Base-by-base conservation (phyloP, 2,797 vertebrate genomes). In the Epinephelus malabaricus region DNA sequence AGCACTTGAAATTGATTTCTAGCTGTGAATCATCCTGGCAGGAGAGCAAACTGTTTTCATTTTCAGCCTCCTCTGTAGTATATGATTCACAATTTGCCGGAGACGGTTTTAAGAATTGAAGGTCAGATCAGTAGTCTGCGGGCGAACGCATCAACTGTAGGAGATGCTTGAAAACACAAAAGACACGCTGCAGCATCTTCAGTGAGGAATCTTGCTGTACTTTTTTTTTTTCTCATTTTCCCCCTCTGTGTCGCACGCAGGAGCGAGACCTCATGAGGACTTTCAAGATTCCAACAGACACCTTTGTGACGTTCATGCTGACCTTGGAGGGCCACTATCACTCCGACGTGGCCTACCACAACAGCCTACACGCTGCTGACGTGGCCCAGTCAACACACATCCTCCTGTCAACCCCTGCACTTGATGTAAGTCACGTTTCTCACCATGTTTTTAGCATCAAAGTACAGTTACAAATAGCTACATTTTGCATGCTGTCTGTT, bases 301-400 rank as follows among this genome's bases (percentile, higher is more conserved):
- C 97, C 2, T 98, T 99, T 45, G 96, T 99, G 74, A 98, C 97
- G 9, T 99, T 98, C 95, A 98, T 98, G 96, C 97, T 99, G 97
- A 99, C 98, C 13, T 93, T 99, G 70, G 98, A 99, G 92, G 95
- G 97, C 77, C 98, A 99, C 95, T 99, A 99, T 85, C 98, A 99
- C 79, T 95, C 96, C 0, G 97, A 99, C 0, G 97, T 99, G 62
- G 97, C 98, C 0, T 99, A 99, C 88, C 98, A 99, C 92, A 99
- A 99, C 94, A 99, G 97, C 92, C 96, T 99, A 19, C 98, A 99
- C 0, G 98, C 98, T 1, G 98, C 98, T 0, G 98, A 99, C 4
- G 98, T 99, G 0, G 97, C 97, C 68, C 98, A 99, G 90, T 99
- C 98, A 71, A 98, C 97, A 0, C 98, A 99, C 2, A 97, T 98